A percentile compares a stretch with the other conserved stretches of the same genome.
Evolutionary conservation across 2,888 invertebrate genomes (phyloP).

Genomic region (Balanococcus diminutus): DNA sequence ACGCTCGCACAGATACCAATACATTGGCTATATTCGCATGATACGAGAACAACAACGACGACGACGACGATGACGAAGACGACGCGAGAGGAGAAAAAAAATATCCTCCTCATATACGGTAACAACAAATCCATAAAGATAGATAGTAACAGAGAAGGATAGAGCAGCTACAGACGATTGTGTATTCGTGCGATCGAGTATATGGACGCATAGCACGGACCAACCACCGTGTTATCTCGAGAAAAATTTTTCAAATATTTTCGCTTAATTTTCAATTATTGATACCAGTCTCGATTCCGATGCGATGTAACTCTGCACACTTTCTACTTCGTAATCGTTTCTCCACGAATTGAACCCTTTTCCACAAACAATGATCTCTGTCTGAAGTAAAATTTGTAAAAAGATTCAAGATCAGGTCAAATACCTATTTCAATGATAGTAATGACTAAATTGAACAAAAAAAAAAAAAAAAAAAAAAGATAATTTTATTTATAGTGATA

Average conservation of each 20-base stretch:
- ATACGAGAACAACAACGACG: neutral
- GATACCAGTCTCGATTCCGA: neutral
- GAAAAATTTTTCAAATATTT: slow-evolving; percentile 11
- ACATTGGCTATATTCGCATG: slow-evolving; percentile 13
- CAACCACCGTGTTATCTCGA: slow-evolving; percentile 14
- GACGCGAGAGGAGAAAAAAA: neutral
- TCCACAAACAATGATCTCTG: neutral
- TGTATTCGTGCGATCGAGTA: neutral
- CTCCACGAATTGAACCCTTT: neutral
- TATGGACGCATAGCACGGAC: neutral
- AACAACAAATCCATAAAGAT: neutral
- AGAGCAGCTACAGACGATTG: neutral
- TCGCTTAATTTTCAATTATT: slow-evolving; percentile 29
- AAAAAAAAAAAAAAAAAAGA: too few species aligned
- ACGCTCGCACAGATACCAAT: neutral
- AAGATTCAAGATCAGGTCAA: too few species aligned
- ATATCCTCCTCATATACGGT: neutral
- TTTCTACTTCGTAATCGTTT: neutral
- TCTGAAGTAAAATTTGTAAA: too few species aligned
- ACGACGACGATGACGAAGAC: too few species aligned
- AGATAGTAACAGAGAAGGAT: neutral
- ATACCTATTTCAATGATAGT: too few species aligned
- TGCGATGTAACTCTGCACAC: neutral
- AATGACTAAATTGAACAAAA: too few species aligned
- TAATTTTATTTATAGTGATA: too few species aligned